phyloP scores from a whole-genome alignment of 2,888 invertebrate genomes.

The Andrena haemorrhoa region DNA sequence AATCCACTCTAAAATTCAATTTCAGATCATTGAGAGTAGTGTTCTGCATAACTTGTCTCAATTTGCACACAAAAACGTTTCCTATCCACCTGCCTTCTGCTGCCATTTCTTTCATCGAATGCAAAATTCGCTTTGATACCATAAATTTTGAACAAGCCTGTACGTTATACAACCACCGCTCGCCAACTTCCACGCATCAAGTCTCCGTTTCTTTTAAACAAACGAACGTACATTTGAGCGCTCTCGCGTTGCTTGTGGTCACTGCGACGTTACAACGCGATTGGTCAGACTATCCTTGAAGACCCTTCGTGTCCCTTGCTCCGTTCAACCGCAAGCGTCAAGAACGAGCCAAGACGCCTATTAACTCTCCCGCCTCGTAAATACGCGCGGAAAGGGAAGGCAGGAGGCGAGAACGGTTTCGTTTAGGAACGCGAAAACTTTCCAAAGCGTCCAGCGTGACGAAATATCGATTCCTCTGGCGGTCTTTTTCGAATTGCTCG shows the following conservation, averaged over 20 bases:
- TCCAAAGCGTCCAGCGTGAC: not conserved
- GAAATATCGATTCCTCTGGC: constrained; percentile 21
- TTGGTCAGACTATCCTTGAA: constrained; percentile 75
- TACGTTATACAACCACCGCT: no score
- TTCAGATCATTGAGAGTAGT: no score
- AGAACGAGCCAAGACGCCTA: constrained; percentile 58
- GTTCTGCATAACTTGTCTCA: no score
- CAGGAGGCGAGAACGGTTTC: not conserved
- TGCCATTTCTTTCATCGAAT: not conserved
- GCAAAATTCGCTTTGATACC: not conserved
- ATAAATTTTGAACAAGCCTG: no score
- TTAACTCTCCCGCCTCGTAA: constrained; percentile 57
- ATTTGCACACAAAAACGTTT: no score
- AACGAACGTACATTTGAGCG: constrained; percentile 22
- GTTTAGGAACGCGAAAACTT: not conserved
- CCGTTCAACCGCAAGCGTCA: constrained; percentile 75
- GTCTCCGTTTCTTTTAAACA: not conserved
- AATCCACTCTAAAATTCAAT: no score
- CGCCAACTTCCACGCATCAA: not conserved
- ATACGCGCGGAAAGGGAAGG: constrained; percentile 32
- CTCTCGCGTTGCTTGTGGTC: constrained; percentile 75
- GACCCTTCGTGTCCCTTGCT: constrained; percentile 72
- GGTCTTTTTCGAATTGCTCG: not conserved
- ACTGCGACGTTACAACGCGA: constrained; percentile 68
- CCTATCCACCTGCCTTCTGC: no score